Evolutionary conservation across 2,797 vertebrate species (phyloP).

Genomic region (Natrix natrix): DNA sequence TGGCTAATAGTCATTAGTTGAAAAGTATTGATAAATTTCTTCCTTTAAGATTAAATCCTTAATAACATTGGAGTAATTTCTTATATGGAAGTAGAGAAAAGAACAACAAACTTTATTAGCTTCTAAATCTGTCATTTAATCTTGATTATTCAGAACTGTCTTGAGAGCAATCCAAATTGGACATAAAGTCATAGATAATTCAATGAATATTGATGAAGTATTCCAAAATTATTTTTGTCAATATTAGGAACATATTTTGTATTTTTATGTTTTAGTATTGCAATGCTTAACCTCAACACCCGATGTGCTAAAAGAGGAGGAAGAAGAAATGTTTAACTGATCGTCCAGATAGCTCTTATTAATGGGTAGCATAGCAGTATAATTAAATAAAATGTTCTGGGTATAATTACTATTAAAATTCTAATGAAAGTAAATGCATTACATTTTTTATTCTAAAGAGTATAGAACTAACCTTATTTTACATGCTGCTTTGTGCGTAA

Average conservation of each 20-base stretch:
- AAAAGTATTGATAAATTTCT: background rate
- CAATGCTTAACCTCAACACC: background rate
- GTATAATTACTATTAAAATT: background rate
- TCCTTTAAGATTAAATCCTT: background rate
- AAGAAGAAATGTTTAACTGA: background rate
- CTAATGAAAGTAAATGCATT: background rate
- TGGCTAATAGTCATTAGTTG: background rate
- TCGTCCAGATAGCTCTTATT: background rate
- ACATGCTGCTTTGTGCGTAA: background rate
- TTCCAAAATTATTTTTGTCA: background rate
- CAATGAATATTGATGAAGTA: background rate
- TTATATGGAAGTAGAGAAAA: background rate
- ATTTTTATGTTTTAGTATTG: background rate
- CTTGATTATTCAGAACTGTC: background rate
- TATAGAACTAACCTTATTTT: background rate
- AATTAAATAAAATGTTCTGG: background rate
- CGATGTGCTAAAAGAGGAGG: background rate
- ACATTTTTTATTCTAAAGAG: background rate
- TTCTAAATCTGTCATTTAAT: background rate
- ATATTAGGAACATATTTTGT: background rate
- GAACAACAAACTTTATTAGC: background rate
- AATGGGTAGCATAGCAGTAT: background rate
- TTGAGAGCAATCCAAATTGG: background rate
- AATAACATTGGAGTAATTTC: background rate
- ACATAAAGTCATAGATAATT: background rate